Conservation (phyloP, 2,113 vertebrate genomes). For the Campylomormyrus numenius region DNA sequence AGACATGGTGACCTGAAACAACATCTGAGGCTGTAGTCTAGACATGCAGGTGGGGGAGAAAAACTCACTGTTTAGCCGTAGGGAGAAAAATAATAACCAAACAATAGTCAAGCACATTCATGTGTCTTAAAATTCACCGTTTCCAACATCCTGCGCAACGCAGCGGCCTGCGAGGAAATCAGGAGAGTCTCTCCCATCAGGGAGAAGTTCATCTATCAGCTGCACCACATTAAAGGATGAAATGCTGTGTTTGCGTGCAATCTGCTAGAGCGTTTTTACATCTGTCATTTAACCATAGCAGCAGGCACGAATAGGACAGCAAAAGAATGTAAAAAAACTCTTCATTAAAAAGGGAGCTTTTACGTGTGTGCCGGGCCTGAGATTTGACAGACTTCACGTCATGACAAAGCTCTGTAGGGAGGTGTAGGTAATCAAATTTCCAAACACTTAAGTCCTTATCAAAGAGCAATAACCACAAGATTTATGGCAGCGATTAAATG, state of each 20-base stretch:
- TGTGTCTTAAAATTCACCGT: neutral
- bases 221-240: neutral
- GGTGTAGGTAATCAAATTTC: neutral
- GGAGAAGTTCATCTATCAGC: neutral
- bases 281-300: neutral
- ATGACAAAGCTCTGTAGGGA: neutral
- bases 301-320: neutral
- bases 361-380: neutral
- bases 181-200: neutral
- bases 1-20: neutral
- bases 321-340: neutral
- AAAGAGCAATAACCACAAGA: neutral
- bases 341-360: neutral
- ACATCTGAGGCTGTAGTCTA: neutral
- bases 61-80: neutral
- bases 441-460: neutral
- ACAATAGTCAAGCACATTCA: neutral
- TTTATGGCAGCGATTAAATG: neutral
- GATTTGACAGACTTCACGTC: neutral
- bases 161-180: neutral
- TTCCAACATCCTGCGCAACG: neutral
- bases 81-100: neutral
- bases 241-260: neutral
- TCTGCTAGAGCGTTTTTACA: neutral
- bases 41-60: neutral